These are phyloP conservation scores for Rapana venosa DNA, from an alignment of 2,888 invertebrate species.

Conservation along the genomic window DNA sequence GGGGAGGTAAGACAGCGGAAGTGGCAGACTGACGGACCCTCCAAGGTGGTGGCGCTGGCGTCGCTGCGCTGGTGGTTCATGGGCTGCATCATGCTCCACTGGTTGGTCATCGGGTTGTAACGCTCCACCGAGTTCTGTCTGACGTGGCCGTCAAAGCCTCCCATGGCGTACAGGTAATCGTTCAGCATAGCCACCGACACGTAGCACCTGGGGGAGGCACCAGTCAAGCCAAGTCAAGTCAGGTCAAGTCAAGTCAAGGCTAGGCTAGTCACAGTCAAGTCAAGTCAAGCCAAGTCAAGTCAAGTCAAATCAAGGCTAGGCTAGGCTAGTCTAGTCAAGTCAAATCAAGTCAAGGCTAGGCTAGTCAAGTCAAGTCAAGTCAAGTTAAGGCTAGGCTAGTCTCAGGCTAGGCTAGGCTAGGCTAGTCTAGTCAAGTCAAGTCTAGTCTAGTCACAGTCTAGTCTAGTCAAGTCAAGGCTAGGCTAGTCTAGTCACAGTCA, in stretches of 20 bases:
- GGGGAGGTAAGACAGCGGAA: no score
- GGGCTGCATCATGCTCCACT: conserved; percentile 88
- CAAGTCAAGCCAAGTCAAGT: no score
- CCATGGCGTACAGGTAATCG: conserved; percentile 81
- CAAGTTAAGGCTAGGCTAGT: no score
- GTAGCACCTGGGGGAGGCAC: conserved; percentile 86
- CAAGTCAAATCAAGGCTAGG: neutral
- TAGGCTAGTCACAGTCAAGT: neutral
- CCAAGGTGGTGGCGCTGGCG: conserved; percentile 75
- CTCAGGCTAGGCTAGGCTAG: no score
- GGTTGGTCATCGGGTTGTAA: conserved; percentile 87
- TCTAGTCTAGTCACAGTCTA: no score
- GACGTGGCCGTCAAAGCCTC: conserved; percentile 93
- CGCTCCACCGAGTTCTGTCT: conserved; percentile 91
- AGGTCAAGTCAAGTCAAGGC: neutral
- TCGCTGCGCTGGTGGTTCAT: conserved; percentile 78
- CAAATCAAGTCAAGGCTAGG: no score
- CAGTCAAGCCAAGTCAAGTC: no score
- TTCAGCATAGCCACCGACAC: conserved; percentile 92
- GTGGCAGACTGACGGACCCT: conserved; percentile 60
- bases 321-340: no score
- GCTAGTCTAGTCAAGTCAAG: no score
- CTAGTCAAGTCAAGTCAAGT: no score
- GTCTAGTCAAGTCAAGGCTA: no score
- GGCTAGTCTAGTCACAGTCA: no score